phyloP scores from a whole-genome alignment of 2,888 invertebrate genomes.

The Lasioglossum zephyrum region DNA sequence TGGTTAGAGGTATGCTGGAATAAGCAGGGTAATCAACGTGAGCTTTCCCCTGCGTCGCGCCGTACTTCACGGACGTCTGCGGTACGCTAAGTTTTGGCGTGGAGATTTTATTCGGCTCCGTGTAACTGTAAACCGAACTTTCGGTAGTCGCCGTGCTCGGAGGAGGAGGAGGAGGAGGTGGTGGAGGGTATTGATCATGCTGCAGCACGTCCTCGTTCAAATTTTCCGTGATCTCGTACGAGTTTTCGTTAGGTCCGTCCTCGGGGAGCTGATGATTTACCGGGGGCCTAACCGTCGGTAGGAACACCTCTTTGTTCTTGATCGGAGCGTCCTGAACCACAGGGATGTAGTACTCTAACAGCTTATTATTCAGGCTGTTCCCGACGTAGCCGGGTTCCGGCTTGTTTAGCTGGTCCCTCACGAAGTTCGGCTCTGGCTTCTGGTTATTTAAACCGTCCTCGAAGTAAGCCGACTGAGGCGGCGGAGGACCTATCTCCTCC shows the following conservation, averaged over 20 bases:
- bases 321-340: constrained; percentile 71
- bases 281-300: constrained; percentile 55
- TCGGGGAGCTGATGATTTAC: constrained; percentile 22
- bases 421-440: not conserved
- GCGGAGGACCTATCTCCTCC: constrained; percentile 49
- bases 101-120: constrained; percentile 61
- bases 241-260: constrained; percentile 58
- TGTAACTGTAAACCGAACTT: constrained; percentile 64
- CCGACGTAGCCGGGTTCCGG: constrained; percentile 45
- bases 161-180: constrained; percentile 44
- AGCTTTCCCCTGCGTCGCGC: constrained; percentile 86
- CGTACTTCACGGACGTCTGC: constrained; percentile 76
- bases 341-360: constrained; percentile 77
- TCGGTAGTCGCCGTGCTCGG: constrained; percentile 64
- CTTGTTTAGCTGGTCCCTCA: constrained; percentile 1
- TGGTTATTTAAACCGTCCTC: constrained; percentile 50
- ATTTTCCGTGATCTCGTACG: constrained; percentile 75
- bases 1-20: constrained; percentile 90
- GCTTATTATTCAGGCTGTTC: constrained; percentile 65
- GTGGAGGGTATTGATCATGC: constrained; percentile 65
- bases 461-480: constrained; percentile 43
- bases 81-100: constrained; percentile 53
- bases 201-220: constrained; percentile 70
- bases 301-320: constrained; percentile 51
- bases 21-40: constrained; percentile 93